Base-by-base conservation (phyloP, 1,140 invertebrate species). In the Tetramorium simillimum region DNA sequence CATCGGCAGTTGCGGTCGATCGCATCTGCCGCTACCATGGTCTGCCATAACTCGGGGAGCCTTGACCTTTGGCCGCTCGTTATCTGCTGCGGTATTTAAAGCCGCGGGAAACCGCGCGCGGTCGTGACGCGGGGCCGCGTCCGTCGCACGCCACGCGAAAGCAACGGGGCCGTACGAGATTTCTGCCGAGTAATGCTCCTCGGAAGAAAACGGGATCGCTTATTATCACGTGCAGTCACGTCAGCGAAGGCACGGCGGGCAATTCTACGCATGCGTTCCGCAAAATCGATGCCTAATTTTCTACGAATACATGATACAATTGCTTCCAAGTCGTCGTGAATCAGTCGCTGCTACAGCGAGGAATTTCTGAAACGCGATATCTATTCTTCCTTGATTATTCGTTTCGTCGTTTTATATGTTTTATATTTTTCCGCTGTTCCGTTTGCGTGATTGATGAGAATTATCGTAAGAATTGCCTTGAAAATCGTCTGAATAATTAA, bases 31-130 rank as follows among this genome's bases (percentile, higher is more conserved):
- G 51, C 67, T 37, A 51, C 24, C 46, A 33, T n/a, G 43, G 21
- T 12, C 46, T 58, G 16, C 78, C 53, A 49, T 60, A 67, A 75
- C 28, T 49, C 16, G 40, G 53, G 40, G 53, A 86, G 69, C 87
- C 88, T 86, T 89, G 84, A 89, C 76, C 82, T 86, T 65, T 75
- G 56, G 28, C 49, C 53, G 65, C 62, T 72, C 62, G 77, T 88
- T 58, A 75, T 80, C 73, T 16, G 63, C 16, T 53, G n/a, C n/a
- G 75, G 73, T 88, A 77, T 80, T 86, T 63, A 43, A 82, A 49
- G 33, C 33, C 43, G 75, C 24, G 46, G 14, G 10, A 60, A 60
- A 63, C 80, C 46, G 73, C 72, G 21, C 28, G 21, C 40, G n/a
- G 24, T 62, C 37, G 33, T 18, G 77, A 6, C 28, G 28, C 0